Evolutionary conservation across 2,888 invertebrate genomes (phyloP), one percentile per base, ranked within the genome.

Genomic region (Lymantria dispar): DNA sequence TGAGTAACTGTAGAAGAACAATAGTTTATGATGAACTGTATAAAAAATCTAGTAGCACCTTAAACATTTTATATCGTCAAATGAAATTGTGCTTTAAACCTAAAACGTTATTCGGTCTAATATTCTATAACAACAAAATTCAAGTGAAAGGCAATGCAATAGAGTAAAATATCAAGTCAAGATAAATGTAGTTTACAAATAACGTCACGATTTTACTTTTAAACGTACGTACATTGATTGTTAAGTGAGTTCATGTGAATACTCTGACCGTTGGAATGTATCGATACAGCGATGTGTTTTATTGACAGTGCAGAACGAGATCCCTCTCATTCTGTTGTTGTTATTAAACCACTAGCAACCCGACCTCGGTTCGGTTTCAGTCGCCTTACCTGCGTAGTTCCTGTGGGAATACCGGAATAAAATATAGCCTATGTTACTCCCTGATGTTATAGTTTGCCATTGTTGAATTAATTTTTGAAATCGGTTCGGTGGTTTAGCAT

Each of bases 121-220:
- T 33, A 10, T 33, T 3, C 5, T 8, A 33, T 10, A 33, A 33
- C 33, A 10, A 8, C n/a, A 38, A 38, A 7, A n/a, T 38, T 11
- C 7, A 3, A 41, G 54, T 52, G 48, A 49, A 62, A 60, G 57
- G 47, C 45, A 47, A 47, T 22, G 50, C 43, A 52, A 36, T 36
- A 38, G 30, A 50, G 13, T 12, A 12, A 39, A 39, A 50, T 50
- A 45, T 42, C 51, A 22, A 41, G 15, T 15, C 8, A 36, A 49
- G 48, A 57, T 56, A 49, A 51, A 54, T 48, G 33, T 37, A 41
- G 8, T 61, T n/a, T 56, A 37, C 36, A n/a, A 58, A 43, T 0
- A 52, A 41, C 37, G 40, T 48, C 62, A 65, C 58, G 62, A 33
- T 40, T 48, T 44, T 40, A 43, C 52, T 45, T 45, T 43, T 38